Percentiles rank a stretch among this genome's conserved stretches.
These are phyloP conservation scores for Loris lydekkerianus DNA, from an alignment of 2,797 vertebrate species.

Conservation along the genomic window DNA sequence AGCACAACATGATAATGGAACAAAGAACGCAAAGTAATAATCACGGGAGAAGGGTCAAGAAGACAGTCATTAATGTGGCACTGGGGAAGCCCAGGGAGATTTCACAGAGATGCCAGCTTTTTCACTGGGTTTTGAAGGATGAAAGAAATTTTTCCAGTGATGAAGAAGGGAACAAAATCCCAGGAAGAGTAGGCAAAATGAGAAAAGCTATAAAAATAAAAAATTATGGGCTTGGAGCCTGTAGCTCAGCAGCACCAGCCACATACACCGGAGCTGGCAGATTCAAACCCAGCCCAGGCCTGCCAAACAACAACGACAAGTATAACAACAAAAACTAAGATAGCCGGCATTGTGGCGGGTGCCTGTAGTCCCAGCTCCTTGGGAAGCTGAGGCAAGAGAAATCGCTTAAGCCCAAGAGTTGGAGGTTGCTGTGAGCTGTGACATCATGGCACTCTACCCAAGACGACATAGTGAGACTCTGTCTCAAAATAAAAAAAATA, in stretches of 20 bases:
- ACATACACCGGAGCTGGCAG: too few relatives aligned
- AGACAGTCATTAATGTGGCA: not conserved
- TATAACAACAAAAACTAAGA: too few relatives aligned
- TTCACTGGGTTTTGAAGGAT: not conserved
- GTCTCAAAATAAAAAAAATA: constrained; percentile 22
- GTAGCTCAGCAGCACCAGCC: too few relatives aligned
- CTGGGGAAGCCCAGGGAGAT: not conserved
- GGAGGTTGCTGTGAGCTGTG: too few relatives aligned
- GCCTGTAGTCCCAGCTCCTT: too few relatives aligned
- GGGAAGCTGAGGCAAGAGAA: too few relatives aligned
- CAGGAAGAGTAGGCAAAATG: constrained; percentile 25
- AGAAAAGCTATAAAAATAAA: constrained; percentile 1
- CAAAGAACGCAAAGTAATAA: not conserved
- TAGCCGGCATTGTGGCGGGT: too few relatives aligned
- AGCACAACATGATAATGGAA: not conserved
- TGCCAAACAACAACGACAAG: too few relatives aligned
- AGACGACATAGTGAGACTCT: too few relatives aligned
- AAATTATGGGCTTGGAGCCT: not conserved
- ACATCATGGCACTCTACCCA: too few relatives aligned
- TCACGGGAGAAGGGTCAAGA: not conserved
- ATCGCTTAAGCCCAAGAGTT: too few relatives aligned
- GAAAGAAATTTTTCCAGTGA: not conserved
- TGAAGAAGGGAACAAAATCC: not conserved
- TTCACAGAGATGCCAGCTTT: not conserved
- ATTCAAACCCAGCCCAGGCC: too few relatives aligned